phyloP scores from a whole-genome alignment of 2,888 invertebrate genomes.

The Bugula neritina region DNA sequence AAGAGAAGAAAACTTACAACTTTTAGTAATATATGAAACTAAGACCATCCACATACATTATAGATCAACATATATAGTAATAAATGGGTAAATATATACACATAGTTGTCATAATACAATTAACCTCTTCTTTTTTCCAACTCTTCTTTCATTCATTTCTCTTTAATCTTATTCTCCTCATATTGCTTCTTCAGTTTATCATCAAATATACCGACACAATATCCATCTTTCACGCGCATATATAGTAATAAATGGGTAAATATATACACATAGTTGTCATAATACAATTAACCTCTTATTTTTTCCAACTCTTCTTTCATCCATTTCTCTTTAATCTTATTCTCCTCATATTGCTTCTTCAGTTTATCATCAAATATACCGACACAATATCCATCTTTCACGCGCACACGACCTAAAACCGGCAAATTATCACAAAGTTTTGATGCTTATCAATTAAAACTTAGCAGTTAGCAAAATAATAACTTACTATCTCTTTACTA shows the following conservation, averaged over 20 bases:
- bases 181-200: conserved; percentile 15
- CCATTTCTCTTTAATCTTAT: background rate
- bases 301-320: background rate
- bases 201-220: conserved; percentile 3
- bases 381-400: background rate
- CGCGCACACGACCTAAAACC: conserved; percentile 5
- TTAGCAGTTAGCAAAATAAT: no score
- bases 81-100: no score
- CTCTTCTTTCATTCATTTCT: background rate
- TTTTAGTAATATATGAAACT: no score
- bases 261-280: no score
- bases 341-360: conserved; percentile 20
- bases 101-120: no score
- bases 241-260: no score
- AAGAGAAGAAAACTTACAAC: no score
- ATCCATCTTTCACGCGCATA: background rate
- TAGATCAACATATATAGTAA: no score
- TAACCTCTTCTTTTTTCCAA: conserved; percentile 7
- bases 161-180: background rate
- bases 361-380: conserved; percentile 10
- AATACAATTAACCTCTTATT: background rate
- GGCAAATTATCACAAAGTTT: background rate
- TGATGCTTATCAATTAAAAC: background rate
- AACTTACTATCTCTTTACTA: no score
- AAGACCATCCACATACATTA: no score